These are phyloP conservation scores for Drosophila biarmipes DNA, from an alignment of 1,140 invertebrate genomes.

Conservation along the genomic window DNA sequence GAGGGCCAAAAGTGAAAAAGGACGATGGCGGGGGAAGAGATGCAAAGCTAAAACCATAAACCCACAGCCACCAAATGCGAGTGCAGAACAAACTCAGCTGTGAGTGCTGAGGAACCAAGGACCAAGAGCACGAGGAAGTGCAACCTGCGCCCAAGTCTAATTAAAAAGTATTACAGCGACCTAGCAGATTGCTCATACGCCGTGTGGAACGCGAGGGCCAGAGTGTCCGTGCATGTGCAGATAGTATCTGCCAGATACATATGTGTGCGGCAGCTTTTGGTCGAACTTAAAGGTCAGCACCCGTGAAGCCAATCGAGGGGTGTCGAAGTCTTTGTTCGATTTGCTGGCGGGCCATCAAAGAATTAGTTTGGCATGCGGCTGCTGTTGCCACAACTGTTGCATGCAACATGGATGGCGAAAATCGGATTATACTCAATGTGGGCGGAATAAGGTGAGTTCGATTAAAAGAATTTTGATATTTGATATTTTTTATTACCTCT, in stretches of 20 bases:
- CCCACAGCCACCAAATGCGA: slow-evolving; percentile 48
- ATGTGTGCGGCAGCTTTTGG: not conserved
- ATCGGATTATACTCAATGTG: slow-evolving; percentile 98
- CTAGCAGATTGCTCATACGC: slow-evolving; percentile 35
- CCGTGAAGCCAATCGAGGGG: slow-evolving; percentile 6
- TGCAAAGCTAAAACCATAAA: slow-evolving; percentile 43
- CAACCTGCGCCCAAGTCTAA: slow-evolving; percentile 45
- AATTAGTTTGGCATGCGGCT: slow-evolving; percentile 71
- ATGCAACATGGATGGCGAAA: slow-evolving; percentile 92
- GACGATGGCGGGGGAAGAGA: slow-evolving; percentile 14
- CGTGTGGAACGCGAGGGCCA: slow-evolving; percentile 14
- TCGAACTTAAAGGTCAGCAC: slow-evolving; percentile 9
- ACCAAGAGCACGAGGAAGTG: slow-evolving; percentile 6
- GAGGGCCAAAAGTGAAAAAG: slow-evolving; percentile 20
- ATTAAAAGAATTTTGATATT: no score
- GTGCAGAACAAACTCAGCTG: slow-evolving; percentile 39
- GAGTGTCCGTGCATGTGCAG: not conserved
- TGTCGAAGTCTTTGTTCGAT: slow-evolving; percentile 31
- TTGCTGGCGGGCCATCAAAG: slow-evolving; percentile 30
- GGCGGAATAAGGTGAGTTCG: slow-evolving; percentile 91
- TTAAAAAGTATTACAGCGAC: slow-evolving; percentile 21
- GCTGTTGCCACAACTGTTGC: slow-evolving; percentile 73
- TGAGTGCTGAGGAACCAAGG: slow-evolving; percentile 3
- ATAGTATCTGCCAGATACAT: no score
- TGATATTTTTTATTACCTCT: not conserved